phyloP scores from a whole-genome alignment of 2,797 vertebrate genomes.

The Ctenochaetus hawaiiensis region DNA sequence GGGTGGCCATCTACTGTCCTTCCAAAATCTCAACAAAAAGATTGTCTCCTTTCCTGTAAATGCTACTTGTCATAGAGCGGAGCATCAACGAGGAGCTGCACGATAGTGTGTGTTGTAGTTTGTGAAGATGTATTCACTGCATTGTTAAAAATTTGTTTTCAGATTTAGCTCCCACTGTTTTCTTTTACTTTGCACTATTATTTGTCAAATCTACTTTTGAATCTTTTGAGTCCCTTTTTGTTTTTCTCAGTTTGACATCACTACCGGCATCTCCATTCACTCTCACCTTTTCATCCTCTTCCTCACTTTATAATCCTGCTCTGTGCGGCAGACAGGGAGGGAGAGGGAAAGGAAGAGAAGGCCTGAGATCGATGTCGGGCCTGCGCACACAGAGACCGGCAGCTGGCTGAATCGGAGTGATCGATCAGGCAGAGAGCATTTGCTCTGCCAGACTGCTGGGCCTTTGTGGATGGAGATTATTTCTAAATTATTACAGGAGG shows the following conservation, averaged over 20 bases:
- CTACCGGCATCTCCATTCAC: slow-evolving; percentile 39
- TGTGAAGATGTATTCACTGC: slow-evolving; percentile 6
- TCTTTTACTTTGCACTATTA: slow-evolving; percentile 15
- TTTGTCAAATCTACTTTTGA: slow-evolving; percentile 39
- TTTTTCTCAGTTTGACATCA: slow-evolving; percentile 54
- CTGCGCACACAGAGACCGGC: slow-evolving; percentile 68
- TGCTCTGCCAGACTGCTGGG: slow-evolving; percentile 84
- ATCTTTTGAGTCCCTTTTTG: slow-evolving; percentile 27
- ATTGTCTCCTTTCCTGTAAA: slow-evolving; percentile 5
- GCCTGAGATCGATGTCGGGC: slow-evolving; percentile 75
- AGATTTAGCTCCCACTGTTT: slow-evolving; percentile 15
- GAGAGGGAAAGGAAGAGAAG: slow-evolving; percentile 16
- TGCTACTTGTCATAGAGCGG: slow-evolving; percentile 14
- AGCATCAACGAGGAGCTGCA: slow-evolving; percentile 13
- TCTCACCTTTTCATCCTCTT: slow-evolving; percentile 61
- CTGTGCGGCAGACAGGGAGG: slow-evolving; percentile 5
- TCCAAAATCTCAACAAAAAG: slow-evolving; percentile 31
- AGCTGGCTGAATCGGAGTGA: slow-evolving; percentile 81
- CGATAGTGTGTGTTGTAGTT: slow-evolving; percentile 15
- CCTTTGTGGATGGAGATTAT: slow-evolving; percentile 86
- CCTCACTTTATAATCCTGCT: slow-evolving; percentile 41
- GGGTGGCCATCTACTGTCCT: slow-evolving; percentile 49
- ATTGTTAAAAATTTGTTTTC: slow-evolving; percentile 25
- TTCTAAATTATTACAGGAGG: slow-evolving; percentile 88
- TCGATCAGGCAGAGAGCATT: slow-evolving; percentile 84